These are phyloP conservation scores for Gadopsis marmoratus DNA, from an alignment of 2,797 vertebrate species.

Conservation along the genomic window DNA sequence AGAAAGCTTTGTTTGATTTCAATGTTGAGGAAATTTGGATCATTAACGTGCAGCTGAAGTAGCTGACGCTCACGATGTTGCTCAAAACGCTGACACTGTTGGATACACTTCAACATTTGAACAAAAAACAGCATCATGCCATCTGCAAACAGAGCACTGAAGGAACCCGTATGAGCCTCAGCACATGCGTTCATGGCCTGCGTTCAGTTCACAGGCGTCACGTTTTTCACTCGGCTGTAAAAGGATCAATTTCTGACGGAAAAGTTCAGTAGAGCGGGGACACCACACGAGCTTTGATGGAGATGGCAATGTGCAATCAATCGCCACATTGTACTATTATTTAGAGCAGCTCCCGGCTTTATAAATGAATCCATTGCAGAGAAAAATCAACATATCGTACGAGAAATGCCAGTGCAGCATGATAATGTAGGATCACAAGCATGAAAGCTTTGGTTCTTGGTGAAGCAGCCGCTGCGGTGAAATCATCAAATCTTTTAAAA, in stretches of 20 bases:
- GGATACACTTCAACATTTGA: not conserved
- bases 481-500: not conserved
- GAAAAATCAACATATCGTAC: not conserved
- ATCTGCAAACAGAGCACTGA: not conserved
- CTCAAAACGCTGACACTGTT: not conserved
- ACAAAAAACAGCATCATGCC: not conserved
- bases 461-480: not conserved
- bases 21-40: not conserved
- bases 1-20: not conserved
- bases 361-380: not conserved
- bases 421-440: not conserved
- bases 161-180: not conserved
- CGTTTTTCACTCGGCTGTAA: constrained; percentile 34
- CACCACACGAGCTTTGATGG: not conserved
- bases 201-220: not conserved
- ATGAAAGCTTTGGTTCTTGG: not conserved
- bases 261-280: constrained; percentile 11
- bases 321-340: not conserved
- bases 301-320: constrained; percentile 20
- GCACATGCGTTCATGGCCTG: not conserved
- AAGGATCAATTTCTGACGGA: constrained; percentile 41
- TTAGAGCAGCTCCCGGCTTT: not conserved
- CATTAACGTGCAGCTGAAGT: not conserved
- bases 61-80: not conserved
- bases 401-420: not conserved